A percentile compares a stretch with the other conserved stretches of the same genome.
Evolutionary conservation across 2,113 vertebrate species (phyloP).

Genomic region (Pavo muticus): DNA sequence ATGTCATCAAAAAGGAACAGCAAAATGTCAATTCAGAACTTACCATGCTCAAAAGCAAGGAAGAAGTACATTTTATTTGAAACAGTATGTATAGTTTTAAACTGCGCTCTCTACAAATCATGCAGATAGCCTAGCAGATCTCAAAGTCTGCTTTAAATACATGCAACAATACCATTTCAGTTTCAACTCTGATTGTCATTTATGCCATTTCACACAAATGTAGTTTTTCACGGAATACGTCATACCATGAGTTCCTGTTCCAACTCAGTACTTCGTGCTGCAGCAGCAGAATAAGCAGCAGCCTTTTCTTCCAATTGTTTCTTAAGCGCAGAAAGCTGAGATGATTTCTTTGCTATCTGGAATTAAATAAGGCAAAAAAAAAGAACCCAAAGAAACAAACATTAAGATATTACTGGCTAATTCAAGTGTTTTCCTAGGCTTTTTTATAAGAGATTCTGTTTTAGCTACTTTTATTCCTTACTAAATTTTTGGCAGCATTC

Average conservation of each 20-base stretch:
- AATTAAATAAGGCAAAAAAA: conserved; percentile 15
- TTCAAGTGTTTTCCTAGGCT: not conserved
- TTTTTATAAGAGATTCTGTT: not conserved
- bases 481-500: not conserved
- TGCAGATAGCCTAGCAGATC: not conserved
- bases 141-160: not conserved
- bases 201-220: not conserved
- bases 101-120: not conserved
- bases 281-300: conserved; percentile 81
- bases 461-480: not conserved
- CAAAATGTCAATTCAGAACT: not conserved
- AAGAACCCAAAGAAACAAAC: not conserved
- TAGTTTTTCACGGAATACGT: not conserved
- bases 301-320: conserved; percentile 94
- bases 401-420: not conserved
- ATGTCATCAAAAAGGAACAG: not conserved
- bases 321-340: conserved; percentile 83
- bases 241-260: conserved; percentile 89
- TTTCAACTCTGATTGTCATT: not conserved
- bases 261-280: conserved; percentile 84
- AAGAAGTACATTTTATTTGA: not conserved
- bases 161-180: not conserved
- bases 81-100: not conserved
- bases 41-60: not conserved
- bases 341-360: conserved; percentile 89